Evolutionary conservation across 2,797 vertebrate genomes (phyloP).

Genomic region (Sebastes paucispinis): DNA sequence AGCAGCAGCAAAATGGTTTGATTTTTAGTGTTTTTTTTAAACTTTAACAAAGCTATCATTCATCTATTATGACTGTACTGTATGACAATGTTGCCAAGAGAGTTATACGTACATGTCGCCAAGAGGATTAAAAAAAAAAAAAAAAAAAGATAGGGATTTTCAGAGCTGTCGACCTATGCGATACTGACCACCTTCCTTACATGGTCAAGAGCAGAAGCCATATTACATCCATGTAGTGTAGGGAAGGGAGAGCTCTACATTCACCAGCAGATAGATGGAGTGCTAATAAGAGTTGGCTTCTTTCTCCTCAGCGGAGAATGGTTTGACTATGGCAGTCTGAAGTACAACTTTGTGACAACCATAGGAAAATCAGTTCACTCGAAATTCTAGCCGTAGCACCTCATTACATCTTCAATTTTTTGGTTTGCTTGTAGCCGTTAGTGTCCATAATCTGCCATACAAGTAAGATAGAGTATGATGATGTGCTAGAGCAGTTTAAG

Average conservation of each 20-base stretch:
- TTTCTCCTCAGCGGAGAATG: slow-evolving; percentile 59
- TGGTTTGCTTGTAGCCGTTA: slow-evolving; percentile 55
- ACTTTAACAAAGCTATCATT: slow-evolving; percentile 75
- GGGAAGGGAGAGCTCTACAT: slow-evolving; percentile 71
- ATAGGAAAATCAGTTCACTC: slow-evolving; percentile 54
- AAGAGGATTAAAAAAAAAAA: slow-evolving; percentile 41
- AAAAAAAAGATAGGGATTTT: slow-evolving; percentile 77
- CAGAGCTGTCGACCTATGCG: slow-evolving; percentile 86
- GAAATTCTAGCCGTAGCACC: slow-evolving; percentile 44
- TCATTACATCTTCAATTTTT: slow-evolving; percentile 51
- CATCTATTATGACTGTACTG: slow-evolving; percentile 82
- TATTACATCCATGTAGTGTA: slow-evolving; percentile 41
- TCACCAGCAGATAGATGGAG: slow-evolving; percentile 75
- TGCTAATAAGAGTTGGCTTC: slow-evolving; percentile 48
- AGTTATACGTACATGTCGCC: slow-evolving; percentile 79
- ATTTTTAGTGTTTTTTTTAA: slow-evolving; percentile 70
- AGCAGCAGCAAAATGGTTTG: slow-evolving; percentile 95
- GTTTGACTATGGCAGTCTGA: slow-evolving; percentile 58
- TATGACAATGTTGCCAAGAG: slow-evolving; percentile 78
- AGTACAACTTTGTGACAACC: slow-evolving; percentile 52
- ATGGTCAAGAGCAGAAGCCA: slow-evolving; percentile 77
- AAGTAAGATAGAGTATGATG: slow-evolving; percentile 32
- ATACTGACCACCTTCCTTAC: slow-evolving; percentile 90
- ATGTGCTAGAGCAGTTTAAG: slow-evolving; percentile 36
- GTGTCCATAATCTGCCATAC: slow-evolving; percentile 38